Evolutionary conservation across 2,113 vertebrate genomes (phyloP).

Genomic region (Machaerirhynchus nigripectus): DNA sequence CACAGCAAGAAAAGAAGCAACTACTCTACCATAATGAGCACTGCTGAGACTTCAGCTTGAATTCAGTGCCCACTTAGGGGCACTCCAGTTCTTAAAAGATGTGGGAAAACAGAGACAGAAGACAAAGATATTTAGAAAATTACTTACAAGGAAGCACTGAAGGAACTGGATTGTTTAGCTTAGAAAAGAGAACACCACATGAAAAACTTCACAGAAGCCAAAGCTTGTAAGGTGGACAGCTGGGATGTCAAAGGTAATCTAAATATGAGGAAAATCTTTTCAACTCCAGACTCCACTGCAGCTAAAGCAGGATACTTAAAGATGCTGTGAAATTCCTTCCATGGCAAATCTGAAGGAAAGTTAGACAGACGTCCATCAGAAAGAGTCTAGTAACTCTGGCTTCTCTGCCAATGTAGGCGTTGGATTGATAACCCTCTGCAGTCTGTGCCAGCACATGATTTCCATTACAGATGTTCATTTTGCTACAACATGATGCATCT

Average conservation of each 20-base stretch:
- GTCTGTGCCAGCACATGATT: neutral
- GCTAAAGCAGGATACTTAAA: conserved; percentile 3
- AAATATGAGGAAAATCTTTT: conserved; percentile 25
- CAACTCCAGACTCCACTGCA: conserved; percentile 14
- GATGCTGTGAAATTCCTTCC: conserved; percentile 37
- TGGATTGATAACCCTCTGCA: neutral
- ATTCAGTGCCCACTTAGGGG: neutral
- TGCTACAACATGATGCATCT: neutral
- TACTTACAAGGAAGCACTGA: neutral
- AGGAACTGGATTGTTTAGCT: conserved; percentile 30
- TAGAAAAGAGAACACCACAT: neutral
- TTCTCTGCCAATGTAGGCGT: neutral
- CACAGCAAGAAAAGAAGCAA: neutral
- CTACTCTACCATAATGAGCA: neutral
- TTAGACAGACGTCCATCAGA: neutral
- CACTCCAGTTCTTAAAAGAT: neutral
- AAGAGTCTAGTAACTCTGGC: neutral
- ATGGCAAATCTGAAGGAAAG: conserved; percentile 16
- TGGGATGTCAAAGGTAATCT: conserved; percentile 34
- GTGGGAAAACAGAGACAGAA: neutral
- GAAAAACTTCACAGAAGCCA: conserved; percentile 20
- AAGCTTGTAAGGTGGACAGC: conserved; percentile 13
- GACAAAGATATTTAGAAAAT: neutral
- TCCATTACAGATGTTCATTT: neutral
- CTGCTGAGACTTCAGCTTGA: neutral